phyloP scores from a whole-genome alignment of 2,113 vertebrate species.

The Salvator merianae region DNA sequence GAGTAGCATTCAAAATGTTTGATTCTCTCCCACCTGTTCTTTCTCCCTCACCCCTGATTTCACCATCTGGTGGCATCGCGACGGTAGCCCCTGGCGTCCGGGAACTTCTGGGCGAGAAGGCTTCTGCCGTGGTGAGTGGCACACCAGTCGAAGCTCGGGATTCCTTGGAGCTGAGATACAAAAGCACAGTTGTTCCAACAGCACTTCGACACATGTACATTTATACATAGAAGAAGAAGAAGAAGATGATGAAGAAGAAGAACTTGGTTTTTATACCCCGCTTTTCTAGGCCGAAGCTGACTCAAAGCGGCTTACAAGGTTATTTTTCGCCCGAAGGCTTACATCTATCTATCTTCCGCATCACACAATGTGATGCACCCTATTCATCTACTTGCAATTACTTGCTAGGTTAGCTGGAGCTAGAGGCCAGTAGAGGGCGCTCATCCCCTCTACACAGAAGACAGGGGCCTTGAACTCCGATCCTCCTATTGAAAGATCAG shows the following conservation, averaged over 20 bases:
- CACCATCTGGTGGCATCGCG: accelerated
- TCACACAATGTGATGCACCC: no score
- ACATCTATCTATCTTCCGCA: no score
- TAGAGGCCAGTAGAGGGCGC: no score
- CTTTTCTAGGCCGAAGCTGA: no score
- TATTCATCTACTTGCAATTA: no score
- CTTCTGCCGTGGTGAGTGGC: conserved; percentile 49
- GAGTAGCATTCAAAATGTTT: background rate
- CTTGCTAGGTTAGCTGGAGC: no score
- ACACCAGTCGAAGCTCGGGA: conserved; percentile 32
- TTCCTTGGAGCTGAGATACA: conserved; percentile 59
- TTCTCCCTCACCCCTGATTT: conserved; percentile 38
- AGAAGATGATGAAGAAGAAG: background rate
- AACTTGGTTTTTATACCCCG: no score
- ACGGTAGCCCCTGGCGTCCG: background rate
- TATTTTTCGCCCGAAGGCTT: no score
- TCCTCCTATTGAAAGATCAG: no score
- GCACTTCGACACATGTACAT: background rate
- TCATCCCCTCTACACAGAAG: no score
- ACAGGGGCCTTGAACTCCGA: no score
- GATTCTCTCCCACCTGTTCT: conserved; percentile 16
- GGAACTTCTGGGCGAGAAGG: background rate
- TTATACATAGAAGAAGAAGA: background rate
- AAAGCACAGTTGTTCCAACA: accelerated
- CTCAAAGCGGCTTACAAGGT: no score